Evolutionary conservation across 2,888 invertebrate species (phyloP).

Genomic region (Catocala sponsa): DNA sequence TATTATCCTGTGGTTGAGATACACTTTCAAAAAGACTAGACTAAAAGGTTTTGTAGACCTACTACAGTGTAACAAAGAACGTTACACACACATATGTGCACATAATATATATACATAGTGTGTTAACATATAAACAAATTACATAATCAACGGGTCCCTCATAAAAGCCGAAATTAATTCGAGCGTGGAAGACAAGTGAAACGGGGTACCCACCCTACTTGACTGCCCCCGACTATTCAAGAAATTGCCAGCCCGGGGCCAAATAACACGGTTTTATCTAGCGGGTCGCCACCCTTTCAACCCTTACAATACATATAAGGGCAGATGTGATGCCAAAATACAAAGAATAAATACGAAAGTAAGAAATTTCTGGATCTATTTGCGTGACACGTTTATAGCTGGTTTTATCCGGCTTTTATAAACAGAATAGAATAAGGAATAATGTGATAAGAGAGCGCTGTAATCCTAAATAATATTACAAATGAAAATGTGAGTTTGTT

Average conservation of each 20-base stretch:
- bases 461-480: too few species aligned
- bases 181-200: constrained; percentile 65
- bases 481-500: too few species aligned
- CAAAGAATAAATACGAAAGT: constrained; percentile 15
- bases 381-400: constrained; percentile 5
- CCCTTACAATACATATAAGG: constrained; percentile 57
- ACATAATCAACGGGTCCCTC: constrained; percentile 59
- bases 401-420: too few species aligned
- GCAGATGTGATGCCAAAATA: constrained; percentile 26
- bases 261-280: constrained; percentile 70
- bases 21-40: too few species aligned
- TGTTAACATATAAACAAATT: constrained; percentile 47
- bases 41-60: too few species aligned
- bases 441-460: too few species aligned
- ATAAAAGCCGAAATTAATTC: constrained; percentile 68
- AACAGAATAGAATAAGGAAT: too few species aligned
- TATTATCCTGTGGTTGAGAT: too few species aligned
- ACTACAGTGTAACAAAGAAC: too few species aligned
- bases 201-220: constrained; percentile 53
- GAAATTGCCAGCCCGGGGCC: constrained; percentile 71
- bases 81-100: too few species aligned
- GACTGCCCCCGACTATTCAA: constrained; percentile 69
- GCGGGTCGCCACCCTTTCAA: constrained; percentile 58
- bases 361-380: constrained; percentile 12
- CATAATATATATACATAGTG: constrained; percentile 18